phyloP scores from a whole-genome alignment of 92 coral and sea anemone genomes.

The Siderastrea radians region DNA sequence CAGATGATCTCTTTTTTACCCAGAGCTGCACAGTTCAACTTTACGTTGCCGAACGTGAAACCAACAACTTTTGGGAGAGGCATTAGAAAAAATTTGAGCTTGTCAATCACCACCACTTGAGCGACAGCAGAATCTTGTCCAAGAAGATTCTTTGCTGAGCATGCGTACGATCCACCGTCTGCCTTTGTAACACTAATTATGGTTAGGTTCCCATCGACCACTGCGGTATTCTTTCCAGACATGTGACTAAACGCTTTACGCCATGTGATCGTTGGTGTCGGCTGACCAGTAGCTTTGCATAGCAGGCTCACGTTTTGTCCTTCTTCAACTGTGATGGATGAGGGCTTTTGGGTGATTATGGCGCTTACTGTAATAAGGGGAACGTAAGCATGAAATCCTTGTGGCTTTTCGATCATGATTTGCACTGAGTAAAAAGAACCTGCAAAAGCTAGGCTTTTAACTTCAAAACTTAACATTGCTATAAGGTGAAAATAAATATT shows the following conservation, averaged over 20 bases:
- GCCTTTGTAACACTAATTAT: neutral
- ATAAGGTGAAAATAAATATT: too few species aligned
- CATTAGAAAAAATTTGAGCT: neutral
- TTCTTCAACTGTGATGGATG: slow-evolving; percentile 22
- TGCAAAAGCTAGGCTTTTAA: too few species aligned
- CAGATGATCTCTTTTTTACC: slow-evolving; percentile 4
- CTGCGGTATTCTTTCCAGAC: neutral
- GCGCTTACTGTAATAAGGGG: slow-evolving; percentile 16
- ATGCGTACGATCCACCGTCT: slow-evolving; percentile 31
- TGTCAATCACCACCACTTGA: slow-evolving; percentile 1
- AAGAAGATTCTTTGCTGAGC: slow-evolving; percentile 24
- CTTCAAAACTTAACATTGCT: too few species aligned
- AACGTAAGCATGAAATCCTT: neutral
- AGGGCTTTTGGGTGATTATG: slow-evolving; percentile 13
- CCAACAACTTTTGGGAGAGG: slow-evolving; percentile 10
- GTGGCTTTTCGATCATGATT: neutral
- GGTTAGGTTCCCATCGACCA: neutral
- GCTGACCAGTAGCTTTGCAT: slow-evolving; percentile 19
- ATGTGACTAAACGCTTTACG: neutral
- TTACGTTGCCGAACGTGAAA: neutral
- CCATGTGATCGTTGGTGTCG: slow-evolving; percentile 7
- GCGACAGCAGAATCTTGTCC: slow-evolving; percentile 3
- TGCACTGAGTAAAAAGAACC: too few species aligned
- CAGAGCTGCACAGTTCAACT: neutral
- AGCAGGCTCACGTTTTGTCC: neutral